Evolutionary conservation across 2,888 invertebrate species (phyloP), one percentile per base, ranked within the genome.

Genomic region (Luperina nickerlii): DNA sequence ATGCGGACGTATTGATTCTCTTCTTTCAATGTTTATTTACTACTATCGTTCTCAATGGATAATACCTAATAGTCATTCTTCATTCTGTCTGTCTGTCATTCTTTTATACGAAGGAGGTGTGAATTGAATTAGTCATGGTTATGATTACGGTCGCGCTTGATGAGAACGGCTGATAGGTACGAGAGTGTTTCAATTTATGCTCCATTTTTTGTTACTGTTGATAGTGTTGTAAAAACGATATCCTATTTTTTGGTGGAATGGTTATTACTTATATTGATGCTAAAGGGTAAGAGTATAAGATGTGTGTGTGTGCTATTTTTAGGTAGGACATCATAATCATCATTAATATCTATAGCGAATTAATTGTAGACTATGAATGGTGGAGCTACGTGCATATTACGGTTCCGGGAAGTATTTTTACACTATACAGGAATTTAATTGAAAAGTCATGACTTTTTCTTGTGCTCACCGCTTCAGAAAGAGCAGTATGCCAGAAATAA

Each of bases 51-150:
- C 51, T 77, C 69, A 82, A 85, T 81, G 71, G 54, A 76, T 66
- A 80, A 82, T 72, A 71, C 20, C 42, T n/a, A 79, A 68, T 80
- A 68, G 62, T 74, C 79, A 78, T 79, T 76, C 75, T 70, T 38
- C 38, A 38, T 38, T 38, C 38, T 38, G 38, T 38, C 38, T 38
- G 38, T 38, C 38, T 38, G 38, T 38, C 38, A 38, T 38, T 38
- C 38, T 76, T 85, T 82, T 83, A 66, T 77, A 81, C 38, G 66
- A 79, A 87, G 71, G 82, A 90, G 88, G 91, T 90, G 91, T 88
- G 86, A 90, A 90, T 90, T 87, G 83, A 86, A 86, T 91, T 88
- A 88, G 90, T 87, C 85, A 89, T 87, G 89, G 88, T 84, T 81
- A 79, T 83, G 83, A 87, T 85, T 87, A 80, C 78, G 80, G 79